These are phyloP conservation scores for Petrosia ficiformis DNA, from an alignment of 37 sponge, comb jelly and placozoan species.

Conservation along the genomic window DNA sequence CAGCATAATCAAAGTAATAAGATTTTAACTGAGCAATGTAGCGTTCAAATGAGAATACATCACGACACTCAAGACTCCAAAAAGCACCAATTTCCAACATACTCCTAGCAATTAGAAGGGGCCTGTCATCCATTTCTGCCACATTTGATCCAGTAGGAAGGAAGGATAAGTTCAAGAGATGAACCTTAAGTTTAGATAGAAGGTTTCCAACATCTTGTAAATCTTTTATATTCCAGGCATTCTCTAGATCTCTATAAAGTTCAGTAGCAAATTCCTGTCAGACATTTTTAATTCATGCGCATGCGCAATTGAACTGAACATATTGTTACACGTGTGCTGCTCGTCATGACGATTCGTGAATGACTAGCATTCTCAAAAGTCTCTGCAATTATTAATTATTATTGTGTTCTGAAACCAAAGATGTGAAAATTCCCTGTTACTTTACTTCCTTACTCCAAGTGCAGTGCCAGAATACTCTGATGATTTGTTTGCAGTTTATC, in stretches of 20 bases:
- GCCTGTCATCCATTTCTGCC: slow-evolving; percentile 27
- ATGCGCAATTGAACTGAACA: background rate
- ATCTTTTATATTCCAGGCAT: slow-evolving; percentile 52
- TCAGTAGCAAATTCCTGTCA: slow-evolving; percentile 24
- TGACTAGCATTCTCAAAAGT: no score
- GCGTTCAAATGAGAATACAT: slow-evolving; percentile 85
- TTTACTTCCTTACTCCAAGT: no score
- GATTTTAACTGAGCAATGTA: slow-evolving; percentile 91
- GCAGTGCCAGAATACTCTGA: no score
- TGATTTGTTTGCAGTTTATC: no score
- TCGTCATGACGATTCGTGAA: no score
- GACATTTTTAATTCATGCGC: background rate
- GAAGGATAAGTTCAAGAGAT: slow-evolving; percentile 51
- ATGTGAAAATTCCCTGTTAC: no score
- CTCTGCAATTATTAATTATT: no score
- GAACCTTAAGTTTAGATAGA: slow-evolving; percentile 54
- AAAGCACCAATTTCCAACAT: slow-evolving; percentile 93
- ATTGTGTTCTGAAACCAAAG: no score
- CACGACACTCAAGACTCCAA: slow-evolving; percentile 84
- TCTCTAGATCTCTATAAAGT: slow-evolving; percentile 55
- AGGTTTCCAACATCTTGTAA: slow-evolving; percentile 25
- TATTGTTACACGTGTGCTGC: no score
- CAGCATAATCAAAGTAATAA: slow-evolving; percentile 90
- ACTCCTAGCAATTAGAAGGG: slow-evolving; percentile 71
- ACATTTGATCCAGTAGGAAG: slow-evolving; percentile 40